These are phyloP conservation scores for Dynastes hyllus DNA, from an alignment of 2,888 invertebrate species.

Conservation along the genomic window DNA sequence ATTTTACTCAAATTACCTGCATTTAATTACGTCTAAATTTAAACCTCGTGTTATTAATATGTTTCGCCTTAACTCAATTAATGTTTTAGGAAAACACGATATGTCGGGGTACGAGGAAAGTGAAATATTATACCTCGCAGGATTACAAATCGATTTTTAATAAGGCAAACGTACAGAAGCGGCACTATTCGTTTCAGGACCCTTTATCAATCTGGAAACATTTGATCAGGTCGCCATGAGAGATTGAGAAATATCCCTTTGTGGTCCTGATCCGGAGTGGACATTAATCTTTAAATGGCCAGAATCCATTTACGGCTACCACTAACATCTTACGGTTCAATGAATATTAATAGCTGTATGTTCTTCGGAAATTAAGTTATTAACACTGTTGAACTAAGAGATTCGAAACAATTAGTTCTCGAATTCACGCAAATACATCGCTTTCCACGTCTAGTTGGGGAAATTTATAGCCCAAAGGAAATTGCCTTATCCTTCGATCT, in stretches of 20 bases:
- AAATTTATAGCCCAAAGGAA: background rate
- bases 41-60: too few species aligned
- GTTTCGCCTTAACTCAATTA: background rate
- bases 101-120: background rate
- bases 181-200: background rate
- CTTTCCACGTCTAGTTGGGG: background rate
- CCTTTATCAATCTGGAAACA: background rate
- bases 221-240: conserved; percentile 18
- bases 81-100: background rate
- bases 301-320: conserved; percentile 36
- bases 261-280: conserved; percentile 25
- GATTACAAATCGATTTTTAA: background rate
- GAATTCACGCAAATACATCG: background rate
- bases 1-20: too few species aligned
- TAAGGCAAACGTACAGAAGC: background rate
- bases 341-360: conserved; percentile 39
- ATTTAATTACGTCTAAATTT: too few species aligned
- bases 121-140: background rate
- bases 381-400: conserved; percentile 39
- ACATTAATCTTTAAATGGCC: conserved; percentile 38
- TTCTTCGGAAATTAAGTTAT: conserved; percentile 40
- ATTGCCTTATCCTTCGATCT: background rate
- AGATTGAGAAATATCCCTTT: conserved; percentile 27
- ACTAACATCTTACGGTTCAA: conserved; percentile 30
- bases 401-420: conserved; percentile 33